These are phyloP conservation scores for Theristus sp. DNA, from an alignment of 2,888 invertebrate species.

Conservation along the genomic window DNA sequence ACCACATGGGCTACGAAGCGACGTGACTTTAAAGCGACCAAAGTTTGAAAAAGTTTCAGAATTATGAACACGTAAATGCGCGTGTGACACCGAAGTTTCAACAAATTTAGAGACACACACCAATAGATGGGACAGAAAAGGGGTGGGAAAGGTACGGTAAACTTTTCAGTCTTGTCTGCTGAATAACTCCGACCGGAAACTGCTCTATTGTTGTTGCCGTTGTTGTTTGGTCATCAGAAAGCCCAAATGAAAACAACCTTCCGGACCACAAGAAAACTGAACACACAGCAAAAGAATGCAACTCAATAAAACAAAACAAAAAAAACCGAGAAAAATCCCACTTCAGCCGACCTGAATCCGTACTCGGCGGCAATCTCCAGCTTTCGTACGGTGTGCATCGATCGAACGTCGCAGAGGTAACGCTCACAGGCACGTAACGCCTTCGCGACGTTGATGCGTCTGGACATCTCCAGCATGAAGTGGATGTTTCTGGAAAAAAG, in stretches of 20 bases:
- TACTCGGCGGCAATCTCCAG: conserved; percentile 3
- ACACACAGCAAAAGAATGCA: background rate
- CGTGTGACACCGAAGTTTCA: too few relatives aligned
- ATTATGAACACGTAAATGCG: too few relatives aligned
- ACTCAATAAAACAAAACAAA: background rate
- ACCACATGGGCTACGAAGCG: too few relatives aligned
- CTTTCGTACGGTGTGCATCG: conserved; percentile 3
- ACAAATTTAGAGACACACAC: too few relatives aligned
- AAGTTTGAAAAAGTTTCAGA: too few relatives aligned
- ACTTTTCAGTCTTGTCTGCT: background rate
- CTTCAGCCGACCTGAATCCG: conserved; percentile 1
- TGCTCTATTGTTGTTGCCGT: too few relatives aligned
- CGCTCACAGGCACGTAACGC: conserved; percentile 5
- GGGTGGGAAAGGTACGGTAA: background rate
- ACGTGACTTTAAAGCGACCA: too few relatives aligned
- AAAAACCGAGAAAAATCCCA: background rate
- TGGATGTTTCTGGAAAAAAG: conserved; percentile 1
- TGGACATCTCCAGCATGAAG: background rate
- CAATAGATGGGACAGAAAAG: too few relatives aligned
- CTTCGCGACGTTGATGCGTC: background rate
- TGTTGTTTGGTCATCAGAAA: too few relatives aligned
- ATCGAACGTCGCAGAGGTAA: background rate
- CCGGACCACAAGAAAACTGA: background rate
- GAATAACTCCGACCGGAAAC: background rate
- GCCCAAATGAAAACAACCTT: background rate